phyloP scores from a whole-genome alignment of 2,797 vertebrate genomes.

The Onychomys arenicola region DNA sequence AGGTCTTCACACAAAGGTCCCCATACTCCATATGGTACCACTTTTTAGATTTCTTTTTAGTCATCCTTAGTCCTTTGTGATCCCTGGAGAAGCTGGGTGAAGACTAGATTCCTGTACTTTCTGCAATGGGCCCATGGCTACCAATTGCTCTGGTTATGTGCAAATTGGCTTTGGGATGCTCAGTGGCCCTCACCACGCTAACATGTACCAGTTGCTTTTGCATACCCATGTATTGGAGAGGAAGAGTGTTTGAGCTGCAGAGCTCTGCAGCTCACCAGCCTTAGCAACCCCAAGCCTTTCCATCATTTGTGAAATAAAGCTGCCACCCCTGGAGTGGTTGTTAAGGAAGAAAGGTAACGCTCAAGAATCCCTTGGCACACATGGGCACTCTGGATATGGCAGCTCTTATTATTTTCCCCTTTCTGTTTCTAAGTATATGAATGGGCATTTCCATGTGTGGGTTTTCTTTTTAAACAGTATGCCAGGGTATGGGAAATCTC shows the following conservation, averaged over 20 bases:
- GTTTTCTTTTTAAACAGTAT: background rate
- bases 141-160: background rate
- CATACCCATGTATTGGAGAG: background rate
- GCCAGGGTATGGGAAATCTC: background rate
- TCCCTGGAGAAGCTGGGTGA: background rate
- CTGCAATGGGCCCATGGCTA: background rate
- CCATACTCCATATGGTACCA: fast-evolving
- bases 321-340: too few species aligned
- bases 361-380: background rate
- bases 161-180: background rate
- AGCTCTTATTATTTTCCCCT: background rate
- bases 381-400: background rate
- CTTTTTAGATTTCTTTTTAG: background rate
- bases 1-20: background rate
- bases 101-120: background rate
- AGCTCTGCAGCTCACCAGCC: background rate
- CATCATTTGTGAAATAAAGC: background rate
- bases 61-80: background rate
- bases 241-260: fast-evolving
- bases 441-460: background rate
- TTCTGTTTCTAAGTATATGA: background rate
- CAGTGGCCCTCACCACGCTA: background rate
- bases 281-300: background rate
- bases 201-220: background rate
- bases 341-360: background rate